Conservation (phyloP, 2,797 vertebrate species). For the Gallinago nigripennis region DNA sequence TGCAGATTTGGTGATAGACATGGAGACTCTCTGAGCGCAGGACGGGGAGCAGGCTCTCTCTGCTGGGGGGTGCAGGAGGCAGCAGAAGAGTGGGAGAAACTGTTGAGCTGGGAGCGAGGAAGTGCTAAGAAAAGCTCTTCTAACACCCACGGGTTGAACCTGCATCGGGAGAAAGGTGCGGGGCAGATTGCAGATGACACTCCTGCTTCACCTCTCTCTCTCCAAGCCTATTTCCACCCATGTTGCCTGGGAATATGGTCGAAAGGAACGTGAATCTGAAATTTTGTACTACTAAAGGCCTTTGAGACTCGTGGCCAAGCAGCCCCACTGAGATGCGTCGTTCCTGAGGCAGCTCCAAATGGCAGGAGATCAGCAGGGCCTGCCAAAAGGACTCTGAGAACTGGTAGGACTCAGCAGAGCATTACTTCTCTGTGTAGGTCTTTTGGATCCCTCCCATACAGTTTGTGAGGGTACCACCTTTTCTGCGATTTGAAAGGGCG, state of each 20-base stretch:
- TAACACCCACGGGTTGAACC: background rate
- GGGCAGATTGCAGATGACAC: background rate
- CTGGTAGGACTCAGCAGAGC: background rate
- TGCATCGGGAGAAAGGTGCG: background rate
- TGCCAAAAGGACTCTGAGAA: background rate
- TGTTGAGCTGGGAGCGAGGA: background rate
- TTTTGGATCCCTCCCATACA: background rate
- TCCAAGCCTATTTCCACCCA: background rate
- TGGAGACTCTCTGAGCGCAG: background rate
- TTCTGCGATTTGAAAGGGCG: background rate
- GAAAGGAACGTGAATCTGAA: background rate
- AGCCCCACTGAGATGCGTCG: background rate
- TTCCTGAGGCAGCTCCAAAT: background rate
- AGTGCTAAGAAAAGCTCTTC: background rate
- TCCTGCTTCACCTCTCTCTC: rapidly evolving
- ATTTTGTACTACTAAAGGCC: background rate
- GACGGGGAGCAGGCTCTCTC: background rate
- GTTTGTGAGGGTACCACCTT: background rate
- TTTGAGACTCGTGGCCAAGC: background rate
- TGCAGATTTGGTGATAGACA: background rate
- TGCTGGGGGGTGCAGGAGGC: background rate
- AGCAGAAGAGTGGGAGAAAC: background rate
- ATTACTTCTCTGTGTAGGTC: background rate
- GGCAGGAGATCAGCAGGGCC: background rate
- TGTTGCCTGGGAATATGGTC: background rate